Evolutionary conservation across 2,113 vertebrate genomes (phyloP).

Genomic region (Boulengeromyrus knoepffleri): DNA sequence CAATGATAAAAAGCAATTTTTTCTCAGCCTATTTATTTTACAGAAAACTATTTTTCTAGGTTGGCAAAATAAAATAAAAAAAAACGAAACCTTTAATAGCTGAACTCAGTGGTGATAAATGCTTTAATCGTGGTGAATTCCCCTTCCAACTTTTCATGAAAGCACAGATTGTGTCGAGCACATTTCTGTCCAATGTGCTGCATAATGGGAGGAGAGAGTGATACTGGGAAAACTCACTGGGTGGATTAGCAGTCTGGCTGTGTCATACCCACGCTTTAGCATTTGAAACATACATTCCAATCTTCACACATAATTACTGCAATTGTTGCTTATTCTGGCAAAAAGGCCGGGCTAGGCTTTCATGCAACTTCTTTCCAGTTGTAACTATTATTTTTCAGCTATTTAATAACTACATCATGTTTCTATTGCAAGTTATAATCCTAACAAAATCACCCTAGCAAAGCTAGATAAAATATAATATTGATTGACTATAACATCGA

Average conservation of each 20-base stretch:
- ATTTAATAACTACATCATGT: background rate
- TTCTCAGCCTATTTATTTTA: background rate
- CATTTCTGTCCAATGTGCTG: background rate
- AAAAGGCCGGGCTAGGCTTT: background rate
- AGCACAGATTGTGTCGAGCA: background rate
- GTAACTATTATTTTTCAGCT: background rate
- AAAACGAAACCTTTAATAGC: background rate
- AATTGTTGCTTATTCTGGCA: background rate
- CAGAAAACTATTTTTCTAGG: background rate
- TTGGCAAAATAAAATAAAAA: background rate
- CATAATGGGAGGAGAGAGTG: background rate
- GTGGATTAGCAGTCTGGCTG: background rate
- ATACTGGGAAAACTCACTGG: background rate
- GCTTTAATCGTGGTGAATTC: background rate
- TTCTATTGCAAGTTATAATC: background rate
- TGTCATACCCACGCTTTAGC: background rate
- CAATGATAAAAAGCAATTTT: background rate
- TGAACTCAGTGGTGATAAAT: background rate
- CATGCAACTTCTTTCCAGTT: background rate
- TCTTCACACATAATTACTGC: background rate
- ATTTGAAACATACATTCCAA: background rate
- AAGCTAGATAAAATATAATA: background rate
- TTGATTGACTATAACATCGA: background rate
- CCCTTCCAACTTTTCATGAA: background rate
- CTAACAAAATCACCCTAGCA: background rate